These are phyloP conservation scores for Hucho hucho DNA, from an alignment of 2,113 vertebrate genomes.

Conservation along the genomic window DNA sequence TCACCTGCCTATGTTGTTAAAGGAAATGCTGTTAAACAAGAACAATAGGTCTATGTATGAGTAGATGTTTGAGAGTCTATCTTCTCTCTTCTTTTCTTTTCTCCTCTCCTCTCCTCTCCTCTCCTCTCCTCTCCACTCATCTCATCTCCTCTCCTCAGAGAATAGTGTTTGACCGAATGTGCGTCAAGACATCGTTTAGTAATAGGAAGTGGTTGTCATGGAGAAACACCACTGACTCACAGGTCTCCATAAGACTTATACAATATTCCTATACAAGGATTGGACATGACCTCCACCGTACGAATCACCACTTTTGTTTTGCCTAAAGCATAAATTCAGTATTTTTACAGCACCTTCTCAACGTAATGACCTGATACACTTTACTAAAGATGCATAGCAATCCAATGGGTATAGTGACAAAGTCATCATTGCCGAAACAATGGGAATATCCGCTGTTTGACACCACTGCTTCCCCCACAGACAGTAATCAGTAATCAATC, in stretches of 20 bases:
- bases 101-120: too few species aligned
- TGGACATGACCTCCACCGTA: background rate
- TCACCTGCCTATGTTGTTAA: background rate
- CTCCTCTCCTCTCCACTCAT: too few species aligned
- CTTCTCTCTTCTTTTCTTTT: background rate
- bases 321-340: too few species aligned
- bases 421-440: background rate
- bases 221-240: too few species aligned
- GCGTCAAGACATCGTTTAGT: background rate
- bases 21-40: background rate
- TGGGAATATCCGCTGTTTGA: slow-evolving; percentile 29
- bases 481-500: slow-evolving; percentile 74
- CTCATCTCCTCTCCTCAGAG: background rate
- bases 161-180: background rate
- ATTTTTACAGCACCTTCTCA: too few species aligned
- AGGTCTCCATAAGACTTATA: too few species aligned
- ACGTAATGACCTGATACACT: too few species aligned
- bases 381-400: too few species aligned
- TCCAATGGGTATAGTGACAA: too few species aligned
- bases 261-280: too few species aligned
- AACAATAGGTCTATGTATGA: too few species aligned
- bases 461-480: slow-evolving; percentile 38
- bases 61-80: background rate
- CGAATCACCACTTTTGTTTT: background rate
- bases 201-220: too few species aligned